Evolutionary conservation across 2,888 invertebrate species (phyloP).

Genomic region (Aporophyla nigra): DNA sequence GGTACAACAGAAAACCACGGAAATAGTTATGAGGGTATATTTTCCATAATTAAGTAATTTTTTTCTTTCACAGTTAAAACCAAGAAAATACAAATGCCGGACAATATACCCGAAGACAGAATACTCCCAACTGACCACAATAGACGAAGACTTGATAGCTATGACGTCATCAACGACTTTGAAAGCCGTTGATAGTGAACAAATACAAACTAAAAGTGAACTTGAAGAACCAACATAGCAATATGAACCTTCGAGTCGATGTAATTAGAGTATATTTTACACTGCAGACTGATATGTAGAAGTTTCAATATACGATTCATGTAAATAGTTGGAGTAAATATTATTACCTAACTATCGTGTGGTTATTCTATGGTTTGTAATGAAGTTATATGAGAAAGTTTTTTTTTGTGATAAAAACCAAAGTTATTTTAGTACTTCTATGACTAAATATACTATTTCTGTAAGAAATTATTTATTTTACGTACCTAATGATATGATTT

Average conservation of each 20-base stretch:
- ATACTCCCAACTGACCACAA: conserved; percentile 86
- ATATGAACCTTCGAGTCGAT: conserved; percentile 78
- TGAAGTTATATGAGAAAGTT: conserved; percentile 34
- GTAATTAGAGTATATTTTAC: conserved; percentile 83
- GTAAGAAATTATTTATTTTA: conserved; percentile 50
- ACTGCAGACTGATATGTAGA: conserved; percentile 90
- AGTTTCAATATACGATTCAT: conserved; percentile 79
- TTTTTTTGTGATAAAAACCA: conserved; percentile 40
- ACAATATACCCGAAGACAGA: conserved; percentile 82
- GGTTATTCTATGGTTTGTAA: conserved; percentile 55
- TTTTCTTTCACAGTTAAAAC: conserved; percentile 78
- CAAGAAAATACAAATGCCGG: conserved; percentile 78
- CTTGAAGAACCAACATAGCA: conserved; percentile 87
- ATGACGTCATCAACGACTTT: conserved; percentile 81
- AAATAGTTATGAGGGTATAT: neutral
- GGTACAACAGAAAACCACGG: accelerated
- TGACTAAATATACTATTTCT: conserved; percentile 55
- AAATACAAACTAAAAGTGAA: conserved; percentile 74
- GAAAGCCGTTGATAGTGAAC: conserved; percentile 72
- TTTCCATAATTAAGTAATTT: neutral
- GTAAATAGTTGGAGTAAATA: conserved; percentile 74
- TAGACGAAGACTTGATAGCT: conserved; percentile 84
- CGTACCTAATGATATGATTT: conserved; percentile 1
- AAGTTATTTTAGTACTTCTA: conserved; percentile 52
- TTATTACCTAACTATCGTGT: conserved; percentile 60